These are phyloP conservation scores for Gymnogyps californianus DNA, from an alignment of 2,113 vertebrate species.

Conservation along the genomic window DNA sequence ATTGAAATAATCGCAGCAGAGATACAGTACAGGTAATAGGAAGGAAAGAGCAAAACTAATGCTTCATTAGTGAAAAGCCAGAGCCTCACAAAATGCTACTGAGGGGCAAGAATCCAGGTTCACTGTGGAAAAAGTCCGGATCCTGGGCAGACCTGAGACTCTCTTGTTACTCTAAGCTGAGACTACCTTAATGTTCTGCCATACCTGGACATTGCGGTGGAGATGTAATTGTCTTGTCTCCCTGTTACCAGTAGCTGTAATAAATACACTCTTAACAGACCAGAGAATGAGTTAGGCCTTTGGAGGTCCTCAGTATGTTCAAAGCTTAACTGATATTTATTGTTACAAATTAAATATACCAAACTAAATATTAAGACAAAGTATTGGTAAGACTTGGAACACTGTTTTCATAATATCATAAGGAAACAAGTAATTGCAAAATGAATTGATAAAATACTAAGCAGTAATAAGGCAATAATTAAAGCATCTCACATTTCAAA, in stretches of 20 bases:
- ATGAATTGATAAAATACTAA: background rate
- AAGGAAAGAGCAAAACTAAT: background rate
- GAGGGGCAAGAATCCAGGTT: background rate
- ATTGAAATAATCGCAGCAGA: background rate
- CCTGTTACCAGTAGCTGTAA: background rate
- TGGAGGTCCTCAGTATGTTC: background rate
- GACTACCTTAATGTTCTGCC: background rate
- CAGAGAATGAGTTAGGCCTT: background rate
- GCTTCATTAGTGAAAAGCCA: background rate
- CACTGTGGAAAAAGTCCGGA: background rate
- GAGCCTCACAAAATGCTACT: background rate
- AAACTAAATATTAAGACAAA: background rate
- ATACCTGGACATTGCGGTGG: background rate
- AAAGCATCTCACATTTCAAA: background rate
- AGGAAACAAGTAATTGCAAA: background rate
- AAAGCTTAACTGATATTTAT: background rate
- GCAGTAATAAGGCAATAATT: background rate
- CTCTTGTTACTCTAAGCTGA: background rate
- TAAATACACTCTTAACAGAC: background rate
- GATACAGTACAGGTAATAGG: background rate
- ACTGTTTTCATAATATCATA: background rate
- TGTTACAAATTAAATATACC: background rate
- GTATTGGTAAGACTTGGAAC: background rate
- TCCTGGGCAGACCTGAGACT: background rate
- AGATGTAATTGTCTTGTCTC: background rate